Conservation (phyloP, 2,797 vertebrate species). For the Anabas testudineus region DNA sequence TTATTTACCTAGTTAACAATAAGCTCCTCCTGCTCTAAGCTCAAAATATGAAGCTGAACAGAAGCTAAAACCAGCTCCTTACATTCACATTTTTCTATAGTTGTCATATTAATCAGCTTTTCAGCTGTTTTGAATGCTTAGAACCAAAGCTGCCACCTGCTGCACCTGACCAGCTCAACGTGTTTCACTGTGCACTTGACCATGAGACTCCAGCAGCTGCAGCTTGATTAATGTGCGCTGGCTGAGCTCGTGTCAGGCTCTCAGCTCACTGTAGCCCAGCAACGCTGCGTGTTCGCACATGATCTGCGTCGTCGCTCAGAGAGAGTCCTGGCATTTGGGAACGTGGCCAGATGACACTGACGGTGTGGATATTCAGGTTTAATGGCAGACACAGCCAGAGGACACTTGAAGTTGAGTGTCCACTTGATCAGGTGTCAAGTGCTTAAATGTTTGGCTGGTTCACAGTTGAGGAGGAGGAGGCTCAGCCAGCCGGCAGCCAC, state of each 20-base stretch:
- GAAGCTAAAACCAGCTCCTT: too few species aligned
- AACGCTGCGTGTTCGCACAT: not conserved
- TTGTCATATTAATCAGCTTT: too few species aligned
- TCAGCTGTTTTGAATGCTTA: too few species aligned
- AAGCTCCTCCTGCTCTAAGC: too few species aligned
- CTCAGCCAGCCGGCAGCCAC: not conserved
- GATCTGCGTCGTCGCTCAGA: conserved; percentile 7
- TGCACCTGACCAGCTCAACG: not conserved
- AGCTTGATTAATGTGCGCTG: not conserved
- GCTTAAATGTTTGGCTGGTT: conserved; percentile 51
- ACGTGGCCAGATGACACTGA: not conserved
- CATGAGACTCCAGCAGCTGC: not conserved
- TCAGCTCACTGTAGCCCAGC: conserved; percentile 38
- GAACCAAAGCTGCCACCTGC: not conserved
- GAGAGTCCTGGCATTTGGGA: conserved; percentile 24
- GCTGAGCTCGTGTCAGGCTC: conserved; percentile 12
- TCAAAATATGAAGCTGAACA: too few species aligned
- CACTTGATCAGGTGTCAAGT: conserved; percentile 49
- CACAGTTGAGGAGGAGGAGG: conserved; percentile 22
- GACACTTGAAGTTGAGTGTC: conserved; percentile 47
- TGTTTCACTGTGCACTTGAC: conserved; percentile 6
- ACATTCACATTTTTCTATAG: too few species aligned
- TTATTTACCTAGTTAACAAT: too few species aligned
- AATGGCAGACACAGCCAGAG: conserved; percentile 31
- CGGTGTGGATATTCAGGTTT: conserved; percentile 2